Evolutionary conservation across 2,113 vertebrate species (phyloP).

Genomic region (Oophaga pumilio): DNA sequence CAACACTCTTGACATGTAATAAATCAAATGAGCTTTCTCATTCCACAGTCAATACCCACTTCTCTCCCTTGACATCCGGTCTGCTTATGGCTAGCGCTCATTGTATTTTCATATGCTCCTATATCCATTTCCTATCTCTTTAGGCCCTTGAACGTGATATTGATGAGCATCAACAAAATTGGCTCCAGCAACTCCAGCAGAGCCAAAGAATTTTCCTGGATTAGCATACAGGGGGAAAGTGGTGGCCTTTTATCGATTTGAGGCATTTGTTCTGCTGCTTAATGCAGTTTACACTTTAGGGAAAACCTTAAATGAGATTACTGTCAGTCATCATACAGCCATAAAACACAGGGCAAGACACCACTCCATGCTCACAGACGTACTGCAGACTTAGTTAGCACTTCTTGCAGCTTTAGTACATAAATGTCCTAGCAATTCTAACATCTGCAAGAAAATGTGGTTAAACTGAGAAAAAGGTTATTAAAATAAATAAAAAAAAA

Average conservation of each 20-base stretch:
- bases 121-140: conserved; percentile 45
- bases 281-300: conserved; percentile 71
- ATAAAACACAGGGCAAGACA: conserved; percentile 65
- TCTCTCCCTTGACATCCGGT: conserved; percentile 46
- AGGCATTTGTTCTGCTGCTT: conserved; percentile 61
- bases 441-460: neutral
- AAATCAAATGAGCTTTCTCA: conserved; percentile 58
- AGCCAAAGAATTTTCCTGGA: conserved; percentile 62
- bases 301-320: conserved; percentile 71
- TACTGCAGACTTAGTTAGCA: conserved; percentile 56
- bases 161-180: conserved; percentile 50
- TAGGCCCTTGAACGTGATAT: conserved; percentile 51
- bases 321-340: conserved; percentile 65
- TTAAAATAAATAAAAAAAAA: neutral
- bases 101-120: neutral
- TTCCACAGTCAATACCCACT: conserved; percentile 21
- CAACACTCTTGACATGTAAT: conserved; percentile 57
- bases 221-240: conserved; percentile 60
- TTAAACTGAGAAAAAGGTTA: neutral
- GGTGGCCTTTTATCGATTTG: conserved; percentile 65
- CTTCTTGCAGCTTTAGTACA: conserved; percentile 61
- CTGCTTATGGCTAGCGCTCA: neutral
- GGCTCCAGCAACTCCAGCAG: conserved; percentile 55
- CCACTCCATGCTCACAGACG: conserved; percentile 61
- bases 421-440: conserved; percentile 27